Percentiles rank a stretch among this genome's conserved stretches.
These are phyloP conservation scores for Chirona hameri DNA, from an alignment of 2,888 invertebrate species.

Conservation along the genomic window DNA sequence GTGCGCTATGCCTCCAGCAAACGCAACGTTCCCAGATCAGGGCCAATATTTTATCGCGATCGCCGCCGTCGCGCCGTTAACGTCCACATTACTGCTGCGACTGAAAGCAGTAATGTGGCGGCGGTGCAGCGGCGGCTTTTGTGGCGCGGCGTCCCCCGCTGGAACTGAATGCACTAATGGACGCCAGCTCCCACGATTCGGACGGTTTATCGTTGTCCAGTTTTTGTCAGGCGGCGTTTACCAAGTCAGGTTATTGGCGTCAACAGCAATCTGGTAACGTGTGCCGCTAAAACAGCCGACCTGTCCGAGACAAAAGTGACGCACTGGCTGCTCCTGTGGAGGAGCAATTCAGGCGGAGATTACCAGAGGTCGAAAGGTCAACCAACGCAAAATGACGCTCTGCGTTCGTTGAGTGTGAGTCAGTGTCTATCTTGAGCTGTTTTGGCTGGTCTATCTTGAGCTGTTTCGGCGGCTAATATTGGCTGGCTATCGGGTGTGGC, in stretches of 20 bases:
- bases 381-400: too few species aligned
- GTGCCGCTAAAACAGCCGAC: too few species aligned
- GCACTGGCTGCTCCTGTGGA: too few species aligned
- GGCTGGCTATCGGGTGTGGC: not conserved
- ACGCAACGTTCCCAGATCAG: not conserved
- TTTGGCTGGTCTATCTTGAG: too few species aligned
- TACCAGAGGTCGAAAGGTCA: too few species aligned
- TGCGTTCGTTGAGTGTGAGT: too few species aligned
- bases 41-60: not conserved
- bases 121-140: not conserved
- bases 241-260: not conserved
- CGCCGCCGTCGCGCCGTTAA: not conserved
- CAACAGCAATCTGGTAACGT: too few species aligned
- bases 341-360: too few species aligned
- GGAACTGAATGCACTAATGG: slow-evolving; percentile 1
- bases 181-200: too few species aligned
- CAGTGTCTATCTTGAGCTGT: not conserved
- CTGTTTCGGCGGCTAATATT: not conserved
- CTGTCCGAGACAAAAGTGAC: too few species aligned
- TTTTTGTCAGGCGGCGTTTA: not conserved
- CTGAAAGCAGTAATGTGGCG: not conserved
- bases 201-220: not conserved
- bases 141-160: not conserved
- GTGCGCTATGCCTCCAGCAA: not conserved
- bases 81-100: not conserved